Evolutionary conservation across 2,113 vertebrate species (phyloP), one percentile per base, ranked within the genome.

Genomic region (Leucopsar rothschildi): DNA sequence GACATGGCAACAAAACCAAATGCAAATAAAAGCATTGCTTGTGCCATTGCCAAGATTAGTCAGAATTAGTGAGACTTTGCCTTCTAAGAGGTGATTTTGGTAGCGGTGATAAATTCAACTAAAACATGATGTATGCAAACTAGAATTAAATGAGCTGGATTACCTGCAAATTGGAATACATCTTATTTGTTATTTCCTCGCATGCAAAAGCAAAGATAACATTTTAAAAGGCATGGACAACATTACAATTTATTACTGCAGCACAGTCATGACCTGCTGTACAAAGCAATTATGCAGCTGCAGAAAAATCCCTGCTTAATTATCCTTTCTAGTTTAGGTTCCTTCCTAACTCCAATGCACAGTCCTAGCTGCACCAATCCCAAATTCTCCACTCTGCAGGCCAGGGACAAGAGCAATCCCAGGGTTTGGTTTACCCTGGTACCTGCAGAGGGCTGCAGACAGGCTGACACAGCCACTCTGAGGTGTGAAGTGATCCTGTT

Each of bases 241-340:
- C 63, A 59, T 79, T 42, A 91, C 44, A 84, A 85, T 95, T 91
- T 95, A 95, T 93, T 92, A 95, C 69, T 69, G 61, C 77, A 89
- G 69, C 44, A 64, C 49, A 87, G 39, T 10, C 61, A 24, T 20
- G 65, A 91, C 77, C 90, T 68, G 31, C 64, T 82, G 44, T 68
- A 86, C 69, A 68, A 95, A 71, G n/a, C 52, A 89, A 89, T 69
- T 91, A 84, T 0, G 1, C 45, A 86, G 60, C 59, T 78, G 64
- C 60, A 95, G 71, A 92, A 95, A 49, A 88, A 92, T 12, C 27
- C 22, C 49, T 37, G 21, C 25, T 25, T 82, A 91, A 86, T 92
- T 89, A 82, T 39, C 15, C 57, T 66, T 82, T 33, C 52, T 24
- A 65, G 72, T 39, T 82, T 13, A 37, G 52, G 27, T 9, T 83